Percentiles rank a stretch among this genome's conserved stretches.
Conservation (phyloP, 53 echinoderm and acorn worm genomes). For the Echinometra lucunter region DNA sequence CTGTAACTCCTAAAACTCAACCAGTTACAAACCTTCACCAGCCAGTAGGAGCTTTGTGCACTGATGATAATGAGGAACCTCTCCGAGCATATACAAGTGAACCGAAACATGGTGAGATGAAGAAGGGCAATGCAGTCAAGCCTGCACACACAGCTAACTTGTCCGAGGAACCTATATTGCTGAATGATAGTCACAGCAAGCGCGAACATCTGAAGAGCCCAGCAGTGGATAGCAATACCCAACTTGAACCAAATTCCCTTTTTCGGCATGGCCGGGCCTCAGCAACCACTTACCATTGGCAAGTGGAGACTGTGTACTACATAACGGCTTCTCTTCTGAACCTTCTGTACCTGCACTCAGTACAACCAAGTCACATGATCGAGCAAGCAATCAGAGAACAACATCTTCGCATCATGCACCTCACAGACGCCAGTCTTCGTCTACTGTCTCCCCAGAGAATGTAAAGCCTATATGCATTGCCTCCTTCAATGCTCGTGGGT, state of each 20-base stretch:
- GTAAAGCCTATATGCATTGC: constrained; percentile 7
- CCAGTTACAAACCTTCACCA: no score
- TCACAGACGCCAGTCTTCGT: not conserved
- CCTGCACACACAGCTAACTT: no score
- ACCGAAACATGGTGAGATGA: no score
- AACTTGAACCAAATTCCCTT: not conserved
- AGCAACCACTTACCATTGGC: not conserved
- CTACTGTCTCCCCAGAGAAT: not conserved
- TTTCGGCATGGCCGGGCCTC: constrained; percentile 18
- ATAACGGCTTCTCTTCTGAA: not conserved
- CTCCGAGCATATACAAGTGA: no score
- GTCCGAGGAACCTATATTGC: no score
- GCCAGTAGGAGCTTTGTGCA: no score
- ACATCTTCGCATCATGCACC: not conserved
- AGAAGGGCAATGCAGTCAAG: no score
- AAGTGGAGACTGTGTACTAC: not conserved
- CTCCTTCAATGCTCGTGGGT: not conserved
- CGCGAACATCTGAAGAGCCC: no score
- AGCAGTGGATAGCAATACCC: not conserved
- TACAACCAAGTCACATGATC: not conserved
- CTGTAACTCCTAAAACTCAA: no score
- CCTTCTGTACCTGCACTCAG: not conserved
- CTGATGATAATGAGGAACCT: no score
- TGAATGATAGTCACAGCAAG: no score
- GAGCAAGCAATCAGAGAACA: not conserved